These are phyloP conservation scores for Pimephales promelas DNA, from an alignment of 2,113 vertebrate genomes.

Conservation along the genomic window DNA sequence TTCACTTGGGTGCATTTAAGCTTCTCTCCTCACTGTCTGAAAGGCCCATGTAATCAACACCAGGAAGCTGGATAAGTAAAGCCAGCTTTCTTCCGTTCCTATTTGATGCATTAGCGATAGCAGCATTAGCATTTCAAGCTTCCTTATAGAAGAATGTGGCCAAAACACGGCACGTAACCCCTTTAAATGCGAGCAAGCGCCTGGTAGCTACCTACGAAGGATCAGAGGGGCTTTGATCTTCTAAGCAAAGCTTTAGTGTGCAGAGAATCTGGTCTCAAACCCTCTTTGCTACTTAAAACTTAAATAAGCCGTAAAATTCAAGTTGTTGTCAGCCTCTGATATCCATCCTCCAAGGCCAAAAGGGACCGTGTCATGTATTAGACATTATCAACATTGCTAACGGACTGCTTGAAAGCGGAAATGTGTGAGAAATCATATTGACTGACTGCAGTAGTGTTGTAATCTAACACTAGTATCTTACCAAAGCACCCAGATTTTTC, in stretches of 20 bases:
- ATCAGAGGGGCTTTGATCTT: conserved; percentile 33
- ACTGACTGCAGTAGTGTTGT: neutral
- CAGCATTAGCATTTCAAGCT: conserved; percentile 25
- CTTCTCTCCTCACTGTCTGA: neutral
- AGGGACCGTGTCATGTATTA: conserved; percentile 15
- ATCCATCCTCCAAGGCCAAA: conserved; percentile 2
- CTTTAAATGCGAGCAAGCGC: neutral
- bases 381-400: neutral
- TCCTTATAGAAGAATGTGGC: neutral
- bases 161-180: neutral
- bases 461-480: neutral
- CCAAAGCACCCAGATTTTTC: neutral
- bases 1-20: conserved; percentile 42
- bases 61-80: conserved; percentile 29
- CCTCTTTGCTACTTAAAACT: neutral
- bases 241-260: conserved; percentile 30
- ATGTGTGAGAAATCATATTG: conserved; percentile 7
- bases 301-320: conserved; percentile 8
- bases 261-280: conserved; percentile 5
- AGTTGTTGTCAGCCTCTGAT: conserved; percentile 5
- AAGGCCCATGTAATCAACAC: conserved; percentile 36
- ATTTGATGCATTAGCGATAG: conserved; percentile 23
- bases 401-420: neutral
- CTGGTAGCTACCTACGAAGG: conserved; percentile 21
- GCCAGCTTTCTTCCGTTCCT: conserved; percentile 3